Base-by-base conservation (phyloP, 2,888 invertebrate species). In the Drosophila trichaetosa region DNA sequence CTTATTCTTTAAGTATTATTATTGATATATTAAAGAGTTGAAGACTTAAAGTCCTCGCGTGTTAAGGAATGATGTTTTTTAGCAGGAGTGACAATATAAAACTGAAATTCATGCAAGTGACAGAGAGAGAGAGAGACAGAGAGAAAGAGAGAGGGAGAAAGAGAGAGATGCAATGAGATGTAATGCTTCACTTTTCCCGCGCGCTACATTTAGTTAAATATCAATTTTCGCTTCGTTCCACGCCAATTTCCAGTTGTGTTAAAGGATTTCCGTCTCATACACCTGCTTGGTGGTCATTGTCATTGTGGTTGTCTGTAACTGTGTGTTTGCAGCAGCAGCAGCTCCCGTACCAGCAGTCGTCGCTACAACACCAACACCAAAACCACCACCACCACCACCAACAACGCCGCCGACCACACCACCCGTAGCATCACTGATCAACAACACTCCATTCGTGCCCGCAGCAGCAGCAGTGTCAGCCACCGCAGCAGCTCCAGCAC, bases 261-360 rank as follows among this genome's bases (percentile, higher is more conserved):
- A 98, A 95, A 98, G 97, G 94, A 98, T 98, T 93, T 98, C 98
- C 83, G 98, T 98, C 94, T 98, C 98, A 93, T 98, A 98, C 85
- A 97, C 96, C 94, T 97, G 97, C 91, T 95, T 96, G 58, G 95
- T 96, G 71, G 96, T 96, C 79, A 95, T 94, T 66, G 85, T 96
- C 78, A 95, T 94, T 64, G 84, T 80, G 31, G 63, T 46, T 54
- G 69, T 56, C 48, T 79, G 76, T 58, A 92, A 91, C 91, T 69
- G 80, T 70, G 49, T 60, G 52, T 69, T 65, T 69, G 60, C 58
- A 80, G 76, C 69, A 80, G 78, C 69, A 82, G 51, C 62, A 71
- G 58, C 65, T 29, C 38, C 64, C 27, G 56, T 57, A 73, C 58
- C 76, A 78, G 59, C 79, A 78, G 59, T 79, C 76, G 53, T 69